Percentiles rank a stretch among this genome's conserved stretches.
Evolutionary conservation across 2,797 vertebrate species (phyloP).

Genomic region (Acridotheres tristis): DNA sequence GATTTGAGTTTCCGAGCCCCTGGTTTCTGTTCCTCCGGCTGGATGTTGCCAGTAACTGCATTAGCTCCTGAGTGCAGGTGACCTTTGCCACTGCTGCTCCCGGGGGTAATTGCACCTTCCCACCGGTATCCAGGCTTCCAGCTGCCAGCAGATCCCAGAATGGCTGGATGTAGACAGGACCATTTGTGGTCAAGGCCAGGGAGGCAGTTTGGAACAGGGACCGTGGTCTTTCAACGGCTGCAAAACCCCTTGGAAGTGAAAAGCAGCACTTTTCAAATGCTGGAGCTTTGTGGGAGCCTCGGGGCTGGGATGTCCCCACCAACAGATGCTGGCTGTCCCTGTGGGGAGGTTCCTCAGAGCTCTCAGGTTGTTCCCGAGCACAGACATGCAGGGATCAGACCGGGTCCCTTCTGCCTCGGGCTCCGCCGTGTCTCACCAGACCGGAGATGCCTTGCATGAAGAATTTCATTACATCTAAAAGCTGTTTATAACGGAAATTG

Average conservation of each 20-base stretch:
- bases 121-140: neutral
- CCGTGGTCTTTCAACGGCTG: accelerated
- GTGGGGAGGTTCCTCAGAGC: neutral
- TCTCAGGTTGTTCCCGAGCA: neutral
- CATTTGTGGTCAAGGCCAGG: neutral
- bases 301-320: neutral
- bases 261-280: neutral
- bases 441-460: neutral
- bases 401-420: neutral
- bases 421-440: accelerated
- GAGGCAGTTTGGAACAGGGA: neutral
- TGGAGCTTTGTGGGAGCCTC: neutral
- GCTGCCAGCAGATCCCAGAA: neutral
- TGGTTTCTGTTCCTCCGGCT: neutral
- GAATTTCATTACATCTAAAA: neutral
- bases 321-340: neutral
- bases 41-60: neutral
- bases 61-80: neutral
- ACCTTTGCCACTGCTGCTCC: neutral
- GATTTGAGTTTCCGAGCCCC: neutral
- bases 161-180: neutral
- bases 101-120: neutral
- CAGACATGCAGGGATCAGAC: neutral
- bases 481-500: neutral
- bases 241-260: neutral